Conservation (phyloP, 2,888 invertebrate genomes). For the Creontiades dilutus region DNA sequence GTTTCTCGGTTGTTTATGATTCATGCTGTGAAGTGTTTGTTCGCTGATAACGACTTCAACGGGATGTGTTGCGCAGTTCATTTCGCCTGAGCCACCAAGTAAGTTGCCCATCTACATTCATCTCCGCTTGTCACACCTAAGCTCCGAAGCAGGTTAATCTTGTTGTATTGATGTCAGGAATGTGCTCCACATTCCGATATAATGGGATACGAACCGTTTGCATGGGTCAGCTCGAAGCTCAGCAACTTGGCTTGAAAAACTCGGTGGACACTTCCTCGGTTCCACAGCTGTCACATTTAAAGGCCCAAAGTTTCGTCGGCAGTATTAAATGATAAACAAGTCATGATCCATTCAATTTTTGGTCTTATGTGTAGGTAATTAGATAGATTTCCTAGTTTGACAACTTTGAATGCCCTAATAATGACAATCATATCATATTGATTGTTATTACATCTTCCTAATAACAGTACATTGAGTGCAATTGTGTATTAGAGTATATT, state of each 20-base stretch:
- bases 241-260: neutral
- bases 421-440: no score
- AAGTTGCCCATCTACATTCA: slow-evolving; percentile 43
- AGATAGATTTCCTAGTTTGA: no score
- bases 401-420: no score
- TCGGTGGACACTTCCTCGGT: neutral
- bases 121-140: slow-evolving; percentile 19
- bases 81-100: slow-evolving; percentile 44
- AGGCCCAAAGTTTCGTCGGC: neutral
- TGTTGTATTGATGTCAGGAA: slow-evolving; percentile 31
- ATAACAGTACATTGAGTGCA: no score
- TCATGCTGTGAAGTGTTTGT: slow-evolving; percentile 59
- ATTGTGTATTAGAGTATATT: no score
- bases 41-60: slow-evolving; percentile 53
- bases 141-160: neutral
- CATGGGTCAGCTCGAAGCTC: neutral
- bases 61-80: slow-evolving; percentile 58
- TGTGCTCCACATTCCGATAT: slow-evolving; percentile 28
- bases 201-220: slow-evolving; percentile 5
- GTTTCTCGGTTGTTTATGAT: slow-evolving; percentile 37
- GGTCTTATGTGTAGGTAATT: no score
- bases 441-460: no score
- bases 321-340: no score
- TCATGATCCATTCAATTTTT: no score
- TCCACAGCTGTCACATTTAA: neutral